Base-by-base conservation (phyloP, 2,888 invertebrate genomes). In the Aradus depressus region DNA sequence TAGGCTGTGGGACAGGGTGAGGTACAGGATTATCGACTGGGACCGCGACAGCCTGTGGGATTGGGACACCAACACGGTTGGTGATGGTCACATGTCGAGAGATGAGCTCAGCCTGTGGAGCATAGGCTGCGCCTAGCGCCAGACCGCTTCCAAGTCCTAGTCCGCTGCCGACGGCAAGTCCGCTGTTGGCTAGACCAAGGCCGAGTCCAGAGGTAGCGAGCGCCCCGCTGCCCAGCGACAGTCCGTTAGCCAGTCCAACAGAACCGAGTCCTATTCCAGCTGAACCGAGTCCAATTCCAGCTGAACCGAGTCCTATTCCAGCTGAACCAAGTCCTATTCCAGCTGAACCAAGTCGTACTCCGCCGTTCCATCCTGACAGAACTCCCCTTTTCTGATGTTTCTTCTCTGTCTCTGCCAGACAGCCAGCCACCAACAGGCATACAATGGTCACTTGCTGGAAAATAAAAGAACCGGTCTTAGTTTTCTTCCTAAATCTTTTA, bases 11-110 rank as follows among this genome's bases (percentile, higher is more conserved):
- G n/a, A 60, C 59, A 12, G 59, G 55, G 8, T 56, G 60, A 42
- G 56, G 62, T 42, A 50, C 62, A 47, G 54, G 62, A 3, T 61
- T 57, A 38, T 63, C 61, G n/a, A 64, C 62, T 16, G 61, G 61
- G 34, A 63, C 62, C 2, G 63, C 59, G 47, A 61, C 60, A 4
- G 60, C 60, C 38, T 58, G 59, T 14, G 58, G 59, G 2, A 61
- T 56, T 12, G 59, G 55, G 16, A 61, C 59, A 3, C 58, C 57
- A 3, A 60, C 57, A n/a, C 50, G 21, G 32, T 56, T 51, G 5
- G 52, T 52, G 12, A 57, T 51, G 38, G 50, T 48, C 19, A 54
- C 47, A 19, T 52, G 52, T 34, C 52, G 38, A 6, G 57, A 54
- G 18, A 55, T 35, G 10, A 55, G 10, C 18, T 42, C 42, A 22